A percentile compares a stretch with the other conserved stretches of the same genome.
phyloP scores from a whole-genome alignment of 2,888 invertebrate species.

The Diaprepes abbreviatus region DNA sequence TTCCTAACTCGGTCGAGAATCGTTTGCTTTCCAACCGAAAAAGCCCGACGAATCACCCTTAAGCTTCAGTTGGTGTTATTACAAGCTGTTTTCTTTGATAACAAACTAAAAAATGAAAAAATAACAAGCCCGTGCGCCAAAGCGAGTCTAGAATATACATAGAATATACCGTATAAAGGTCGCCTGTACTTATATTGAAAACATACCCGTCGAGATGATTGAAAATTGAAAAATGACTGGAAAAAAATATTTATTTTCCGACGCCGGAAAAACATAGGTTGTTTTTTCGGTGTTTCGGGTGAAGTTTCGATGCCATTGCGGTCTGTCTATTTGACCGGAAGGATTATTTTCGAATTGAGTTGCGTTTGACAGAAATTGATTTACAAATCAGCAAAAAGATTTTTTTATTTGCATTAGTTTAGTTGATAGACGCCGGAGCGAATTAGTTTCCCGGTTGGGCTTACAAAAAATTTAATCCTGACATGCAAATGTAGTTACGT shows the following conservation, averaged over 20 bases:
- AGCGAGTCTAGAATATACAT: conserved; percentile 53
- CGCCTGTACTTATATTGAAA: conserved; percentile 52
- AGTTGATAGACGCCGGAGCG: conserved; percentile 5
- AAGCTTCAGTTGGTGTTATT: conserved; percentile 56
- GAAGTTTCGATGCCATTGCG: conserved; percentile 35
- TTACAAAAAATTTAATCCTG: conserved; percentile 5
- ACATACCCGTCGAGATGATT: conserved; percentile 52
- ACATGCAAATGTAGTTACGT: conserved; percentile 16
- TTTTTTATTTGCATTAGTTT: conserved; percentile 20
- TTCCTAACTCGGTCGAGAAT: conserved; percentile 41
- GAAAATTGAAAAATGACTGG: conserved; percentile 54
- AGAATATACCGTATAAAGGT: conserved; percentile 51
- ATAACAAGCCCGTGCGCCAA: conserved; percentile 60
- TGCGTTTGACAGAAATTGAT: conserved; percentile 38
- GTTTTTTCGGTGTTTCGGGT: conserved; percentile 40
- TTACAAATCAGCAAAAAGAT: conserved; percentile 27
- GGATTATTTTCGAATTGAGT: conserved; percentile 10
- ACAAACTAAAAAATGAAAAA: conserved; percentile 66
- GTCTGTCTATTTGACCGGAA: conserved; percentile 29
- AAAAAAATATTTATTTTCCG: conserved; percentile 46
- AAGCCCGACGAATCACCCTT: conserved; percentile 40
- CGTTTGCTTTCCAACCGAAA: conserved; percentile 36
- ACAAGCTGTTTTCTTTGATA: conserved; percentile 65
- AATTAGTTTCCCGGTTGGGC: background rate
- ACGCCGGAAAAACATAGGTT: conserved; percentile 26